Evolutionary conservation across 30 jellyfish, hydroid and myxozoan genomes (phyloP).

Genomic region (Cassiopea andromeda): DNA sequence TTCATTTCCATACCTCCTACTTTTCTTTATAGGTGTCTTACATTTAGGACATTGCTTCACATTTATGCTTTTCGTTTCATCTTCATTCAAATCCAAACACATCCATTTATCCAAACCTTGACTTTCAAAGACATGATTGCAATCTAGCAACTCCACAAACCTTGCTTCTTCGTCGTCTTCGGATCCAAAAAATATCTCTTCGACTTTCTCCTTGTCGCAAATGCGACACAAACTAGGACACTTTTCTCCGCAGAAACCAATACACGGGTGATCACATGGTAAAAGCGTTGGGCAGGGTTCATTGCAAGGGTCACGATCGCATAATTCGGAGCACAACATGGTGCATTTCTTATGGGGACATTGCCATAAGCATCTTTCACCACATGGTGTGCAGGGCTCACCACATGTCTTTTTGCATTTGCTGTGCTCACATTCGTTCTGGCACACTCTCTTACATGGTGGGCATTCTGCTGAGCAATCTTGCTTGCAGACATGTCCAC

Average conservation of each 20-base stretch:
- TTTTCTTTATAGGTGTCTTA: constrained; percentile 54
- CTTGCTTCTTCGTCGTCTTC: constrained; percentile 84
- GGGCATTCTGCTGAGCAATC: constrained; percentile 58
- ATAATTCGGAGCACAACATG: constrained; percentile 54
- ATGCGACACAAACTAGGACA: constrained; percentile 68
- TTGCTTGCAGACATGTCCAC: constrained; percentile 59
- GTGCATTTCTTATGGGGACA: constrained; percentile 58
- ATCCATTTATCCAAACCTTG: constrained; percentile 74
- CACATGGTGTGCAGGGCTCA: constrained; percentile 49
- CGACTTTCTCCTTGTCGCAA: constrained; percentile 68
- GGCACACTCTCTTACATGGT: constrained; percentile 61
- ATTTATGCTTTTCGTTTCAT: background rate
- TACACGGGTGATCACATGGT: constrained; percentile 61
- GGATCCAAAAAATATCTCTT: constrained; percentile 78
- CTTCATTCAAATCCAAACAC: constrained; percentile 24
- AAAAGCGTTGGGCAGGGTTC: constrained; percentile 41
- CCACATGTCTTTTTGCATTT: constrained; percentile 35
- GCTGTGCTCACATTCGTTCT: constrained; percentile 15
- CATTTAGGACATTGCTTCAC: constrained; percentile 79
- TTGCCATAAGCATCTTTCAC: constrained; percentile 33
- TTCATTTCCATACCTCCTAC: constrained; percentile 63
- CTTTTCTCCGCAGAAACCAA: constrained; percentile 71
- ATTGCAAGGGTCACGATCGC: constrained; percentile 68
- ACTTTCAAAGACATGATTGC: constrained; percentile 73
- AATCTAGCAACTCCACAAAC: constrained; percentile 62